Percentiles rank a stretch among this genome's conserved stretches.
Conservation (phyloP, 2,113 vertebrate species). For the rabbit (Oryctolagus cuniculus) region mOryCun1.1 NC_091435.1:137253501-137254000, state of each 20-base stretch:
- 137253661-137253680: background rate
- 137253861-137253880: background rate
- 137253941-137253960: background rate
- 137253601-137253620: slow-evolving; percentile 4
- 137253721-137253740: background rate
- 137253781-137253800: background rate
- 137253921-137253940: background rate
- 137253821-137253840: background rate
- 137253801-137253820: background rate
- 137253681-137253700: background rate
- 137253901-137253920: background rate
- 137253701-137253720: background rate
- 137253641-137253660: background rate
- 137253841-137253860: background rate
- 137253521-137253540: background rate
- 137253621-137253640: background rate
- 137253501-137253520: background rate
- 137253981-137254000: too few relatives aligned
- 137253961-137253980: too few relatives aligned
- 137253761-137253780: background rate
- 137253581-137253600: background rate
- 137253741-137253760: background rate
- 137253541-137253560: background rate
- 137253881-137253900: background rate
- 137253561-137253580: background rate